Conservation (phyloP, 1,140 invertebrate species). For the Argopecten irradians region DNA sequence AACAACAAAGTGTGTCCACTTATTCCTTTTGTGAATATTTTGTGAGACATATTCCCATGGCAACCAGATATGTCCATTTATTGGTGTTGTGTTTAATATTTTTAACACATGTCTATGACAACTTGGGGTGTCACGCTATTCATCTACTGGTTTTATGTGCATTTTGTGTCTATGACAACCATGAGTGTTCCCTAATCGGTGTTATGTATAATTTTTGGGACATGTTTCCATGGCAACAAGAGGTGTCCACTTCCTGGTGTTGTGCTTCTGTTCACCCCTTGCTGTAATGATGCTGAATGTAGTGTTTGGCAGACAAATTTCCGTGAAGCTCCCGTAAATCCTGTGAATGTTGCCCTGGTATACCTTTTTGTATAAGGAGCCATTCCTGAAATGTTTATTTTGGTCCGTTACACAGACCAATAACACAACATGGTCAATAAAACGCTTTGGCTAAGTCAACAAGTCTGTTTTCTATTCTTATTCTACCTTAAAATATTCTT, state of each 20-base stretch:
- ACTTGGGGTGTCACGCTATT: too few relatives aligned
- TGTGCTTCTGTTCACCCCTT: not conserved
- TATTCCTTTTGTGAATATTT: too few relatives aligned
- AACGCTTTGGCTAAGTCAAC: conserved; percentile 20
- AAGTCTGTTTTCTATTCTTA: not conserved
- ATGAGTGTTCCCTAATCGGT: too few relatives aligned
- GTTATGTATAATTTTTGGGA: not conserved
- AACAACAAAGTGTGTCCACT: too few relatives aligned
- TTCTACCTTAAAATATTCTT: not conserved
- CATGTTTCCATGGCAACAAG: not conserved
- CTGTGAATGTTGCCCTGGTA: conserved; percentile 20
- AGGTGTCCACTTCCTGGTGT: not conserved
- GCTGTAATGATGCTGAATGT: not conserved
- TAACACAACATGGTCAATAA: conserved; percentile 12
- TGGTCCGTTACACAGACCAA: not conserved
- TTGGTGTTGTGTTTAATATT: not conserved
- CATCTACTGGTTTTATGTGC: too few relatives aligned
- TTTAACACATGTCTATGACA: too few relatives aligned
- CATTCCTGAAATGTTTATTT: not conserved
- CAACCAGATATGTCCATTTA: not conserved
- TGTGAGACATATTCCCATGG: not conserved
- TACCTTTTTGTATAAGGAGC: not conserved
- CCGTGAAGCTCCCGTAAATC: not conserved
- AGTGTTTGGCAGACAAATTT: not conserved
- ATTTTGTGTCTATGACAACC: too few relatives aligned